Conservation (phyloP, 2,113 vertebrate species). For the Triplophysa siluroides region DNA sequence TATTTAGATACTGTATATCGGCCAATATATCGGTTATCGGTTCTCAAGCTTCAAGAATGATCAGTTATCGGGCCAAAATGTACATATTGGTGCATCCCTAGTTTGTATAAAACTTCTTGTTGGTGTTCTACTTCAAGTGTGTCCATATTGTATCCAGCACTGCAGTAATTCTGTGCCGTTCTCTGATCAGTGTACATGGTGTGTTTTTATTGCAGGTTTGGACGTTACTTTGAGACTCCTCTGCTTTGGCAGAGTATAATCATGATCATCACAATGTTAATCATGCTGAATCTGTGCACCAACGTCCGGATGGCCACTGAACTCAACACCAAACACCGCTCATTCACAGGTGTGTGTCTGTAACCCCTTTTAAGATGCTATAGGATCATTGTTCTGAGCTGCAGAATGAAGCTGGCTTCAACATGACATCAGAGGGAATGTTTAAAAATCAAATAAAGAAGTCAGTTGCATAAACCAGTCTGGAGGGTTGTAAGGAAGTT, state of each 20-base stretch:
- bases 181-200: not conserved
- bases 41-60: too few species aligned
- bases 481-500: too few species aligned
- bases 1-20: too few species aligned
- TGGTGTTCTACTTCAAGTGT: too few species aligned
- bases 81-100: too few species aligned
- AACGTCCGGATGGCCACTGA: slow-evolving; percentile 84
- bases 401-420: not conserved
- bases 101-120: too few species aligned
- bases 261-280: slow-evolving; percentile 93
- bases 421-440: not conserved
- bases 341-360: slow-evolving; percentile 86
- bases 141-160: too few species aligned
- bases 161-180: not conserved
- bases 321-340: slow-evolving; percentile 82
- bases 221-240: slow-evolving; percentile 87
- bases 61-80: too few species aligned
- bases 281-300: slow-evolving; percentile 94
- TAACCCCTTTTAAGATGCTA: not conserved
- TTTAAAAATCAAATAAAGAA: not conserved
- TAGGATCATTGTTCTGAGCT: not conserved
- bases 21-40: too few species aligned
- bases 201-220: slow-evolving; percentile 76
- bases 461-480: too few species aligned
- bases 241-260: slow-evolving; percentile 94